Evolutionary conservation across 2,797 vertebrate species (phyloP).

Genomic region (Myotis planiceps): DNA sequence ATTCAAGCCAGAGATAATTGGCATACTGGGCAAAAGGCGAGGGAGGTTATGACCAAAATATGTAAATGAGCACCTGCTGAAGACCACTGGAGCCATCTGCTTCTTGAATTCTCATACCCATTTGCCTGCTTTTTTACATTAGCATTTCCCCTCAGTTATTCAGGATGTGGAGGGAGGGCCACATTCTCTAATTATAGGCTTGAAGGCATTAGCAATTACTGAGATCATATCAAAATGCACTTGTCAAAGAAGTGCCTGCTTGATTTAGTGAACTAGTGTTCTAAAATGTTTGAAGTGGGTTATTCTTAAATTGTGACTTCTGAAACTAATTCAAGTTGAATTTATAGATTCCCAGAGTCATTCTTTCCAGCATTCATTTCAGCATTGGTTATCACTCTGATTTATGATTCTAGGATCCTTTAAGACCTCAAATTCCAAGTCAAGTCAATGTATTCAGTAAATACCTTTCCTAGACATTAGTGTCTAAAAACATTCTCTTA

Average conservation of each 20-base stretch:
- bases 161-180: neutral
- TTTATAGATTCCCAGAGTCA: neutral
- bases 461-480: neutral
- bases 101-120: neutral
- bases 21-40: neutral
- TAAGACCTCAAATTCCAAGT: neutral
- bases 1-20: neutral
- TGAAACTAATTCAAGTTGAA: neutral
- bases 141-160: neutral
- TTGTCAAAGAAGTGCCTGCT: neutral
- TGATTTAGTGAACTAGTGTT: neutral
- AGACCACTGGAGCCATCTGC: conserved; percentile 31
- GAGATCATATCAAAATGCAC: neutral
- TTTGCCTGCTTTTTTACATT: neutral
- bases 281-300: neutral
- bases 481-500: neutral
- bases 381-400: neutral
- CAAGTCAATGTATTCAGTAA: neutral
- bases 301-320: neutral
- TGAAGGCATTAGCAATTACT: neutral
- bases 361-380: neutral
- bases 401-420: neutral
- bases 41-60: conserved; percentile 19
- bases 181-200: neutral
- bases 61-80: conserved; percentile 56